phyloP scores from a whole-genome alignment of 2,797 vertebrate genomes.

The Hypotaenidia philippensis region DNA sequence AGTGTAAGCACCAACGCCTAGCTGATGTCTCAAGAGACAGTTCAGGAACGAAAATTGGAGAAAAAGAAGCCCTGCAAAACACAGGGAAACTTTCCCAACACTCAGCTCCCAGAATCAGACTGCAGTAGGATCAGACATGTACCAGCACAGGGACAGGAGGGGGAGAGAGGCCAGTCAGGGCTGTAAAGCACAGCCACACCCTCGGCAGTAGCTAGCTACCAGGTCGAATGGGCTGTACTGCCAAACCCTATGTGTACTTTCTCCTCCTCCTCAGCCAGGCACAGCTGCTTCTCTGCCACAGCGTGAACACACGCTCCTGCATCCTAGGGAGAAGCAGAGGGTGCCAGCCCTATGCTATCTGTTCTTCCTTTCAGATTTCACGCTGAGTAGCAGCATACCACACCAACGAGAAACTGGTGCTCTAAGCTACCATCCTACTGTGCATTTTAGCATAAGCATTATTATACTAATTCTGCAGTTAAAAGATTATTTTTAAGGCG shows the following conservation, averaged over 20 bases:
- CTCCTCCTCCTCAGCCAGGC: not conserved
- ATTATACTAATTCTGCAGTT: not conserved
- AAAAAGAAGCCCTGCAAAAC: not conserved
- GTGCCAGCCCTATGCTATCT: not conserved
- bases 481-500: not conserved
- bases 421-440: not conserved
- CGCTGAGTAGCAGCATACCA: not conserved
- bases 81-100: not conserved
- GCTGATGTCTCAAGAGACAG: not conserved
- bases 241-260: not conserved
- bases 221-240: not conserved
- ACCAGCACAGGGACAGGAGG: not conserved
- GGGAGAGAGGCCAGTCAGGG: not conserved
- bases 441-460: not conserved
- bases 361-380: not conserved
- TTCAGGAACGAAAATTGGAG: not conserved
- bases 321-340: not conserved
- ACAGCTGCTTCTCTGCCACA: not conserved
- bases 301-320: not conserved
- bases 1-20: not conserved
- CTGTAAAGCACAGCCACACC: rapidly evolving
- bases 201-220: not conserved
- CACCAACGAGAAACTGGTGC: not conserved
- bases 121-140: not conserved
- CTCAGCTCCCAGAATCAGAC: not conserved